Evolutionary conservation across 2,797 vertebrate genomes (phyloP).

Genomic region (Amazona ochrocephala): DNA sequence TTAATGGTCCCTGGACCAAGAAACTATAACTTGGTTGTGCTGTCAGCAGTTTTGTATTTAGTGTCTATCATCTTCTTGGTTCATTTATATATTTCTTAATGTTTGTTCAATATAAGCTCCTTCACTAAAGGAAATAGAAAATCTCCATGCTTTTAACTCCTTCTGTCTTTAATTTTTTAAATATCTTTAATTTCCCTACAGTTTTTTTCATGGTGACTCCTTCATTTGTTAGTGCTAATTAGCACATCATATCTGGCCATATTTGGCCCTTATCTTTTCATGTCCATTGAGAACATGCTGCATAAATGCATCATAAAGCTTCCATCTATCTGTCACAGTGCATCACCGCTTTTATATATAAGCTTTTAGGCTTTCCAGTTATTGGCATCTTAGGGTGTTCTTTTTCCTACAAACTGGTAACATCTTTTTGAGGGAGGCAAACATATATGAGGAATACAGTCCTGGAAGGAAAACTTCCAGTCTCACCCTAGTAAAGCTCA

Average conservation of each 20-base stretch:
- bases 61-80: not conserved
- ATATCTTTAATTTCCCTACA: not conserved
- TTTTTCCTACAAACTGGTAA: not conserved
- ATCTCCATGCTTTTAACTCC: not conserved
- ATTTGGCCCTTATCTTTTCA: not conserved
- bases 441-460: not conserved
- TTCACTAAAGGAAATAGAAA: not conserved
- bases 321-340: not conserved
- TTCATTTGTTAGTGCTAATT: not conserved
- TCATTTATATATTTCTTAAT: not conserved
- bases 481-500: not conserved
- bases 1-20: not conserved
- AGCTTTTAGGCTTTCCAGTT: not conserved
- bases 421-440: not conserved
- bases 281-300: not conserved
- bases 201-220: not conserved
- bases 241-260: not conserved
- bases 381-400: not conserved
- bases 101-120: not conserved
- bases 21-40: not conserved
- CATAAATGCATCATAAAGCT: not conserved
- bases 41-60: constrained; percentile 4
- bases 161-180: not conserved
- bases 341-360: not conserved
- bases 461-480: not conserved